Conservation (phyloP, 2,888 invertebrate species). For the Stenichneumon culpator region DNA sequence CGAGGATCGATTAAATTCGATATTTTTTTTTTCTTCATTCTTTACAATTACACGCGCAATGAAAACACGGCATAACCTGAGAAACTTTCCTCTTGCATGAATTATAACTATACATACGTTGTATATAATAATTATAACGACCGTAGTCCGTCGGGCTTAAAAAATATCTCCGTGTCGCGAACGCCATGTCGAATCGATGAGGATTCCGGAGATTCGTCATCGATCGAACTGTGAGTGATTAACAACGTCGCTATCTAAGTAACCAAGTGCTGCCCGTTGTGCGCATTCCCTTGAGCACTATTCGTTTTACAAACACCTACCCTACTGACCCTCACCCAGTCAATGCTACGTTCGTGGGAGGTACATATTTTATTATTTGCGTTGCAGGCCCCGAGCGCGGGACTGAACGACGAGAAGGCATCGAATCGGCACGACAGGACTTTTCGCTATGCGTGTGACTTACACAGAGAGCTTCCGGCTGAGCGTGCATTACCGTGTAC, state of each 20-base stretch:
- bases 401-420: conserved; percentile 14
- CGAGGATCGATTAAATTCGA: conserved; percentile 28
- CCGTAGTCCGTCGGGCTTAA: not conserved
- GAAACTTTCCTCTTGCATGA: conserved; percentile 12
- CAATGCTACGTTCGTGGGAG: conserved; percentile 3
- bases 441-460: not conserved
- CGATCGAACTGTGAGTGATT: not conserved
- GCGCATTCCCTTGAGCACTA: conserved; percentile 42
- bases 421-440: conserved; percentile 12
- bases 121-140: conserved; percentile 1
- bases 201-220: not conserved
- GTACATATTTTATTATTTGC: not conserved
- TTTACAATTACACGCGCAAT: conserved; percentile 37
- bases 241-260: not conserved
- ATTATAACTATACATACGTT: conserved; percentile 8
- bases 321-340: conserved; percentile 1
- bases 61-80: conserved; percentile 24
- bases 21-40: not conserved
- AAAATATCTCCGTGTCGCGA: not conserved
- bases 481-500: no score
- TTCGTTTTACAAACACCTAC: conserved; percentile 11
- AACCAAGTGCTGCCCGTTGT: conserved; percentile 26
- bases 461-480: no score
- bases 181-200: not conserved
- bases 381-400: not conserved